Conservation (phyloP, 2,888 invertebrate genomes). For the Papilio elwesi region DNA sequence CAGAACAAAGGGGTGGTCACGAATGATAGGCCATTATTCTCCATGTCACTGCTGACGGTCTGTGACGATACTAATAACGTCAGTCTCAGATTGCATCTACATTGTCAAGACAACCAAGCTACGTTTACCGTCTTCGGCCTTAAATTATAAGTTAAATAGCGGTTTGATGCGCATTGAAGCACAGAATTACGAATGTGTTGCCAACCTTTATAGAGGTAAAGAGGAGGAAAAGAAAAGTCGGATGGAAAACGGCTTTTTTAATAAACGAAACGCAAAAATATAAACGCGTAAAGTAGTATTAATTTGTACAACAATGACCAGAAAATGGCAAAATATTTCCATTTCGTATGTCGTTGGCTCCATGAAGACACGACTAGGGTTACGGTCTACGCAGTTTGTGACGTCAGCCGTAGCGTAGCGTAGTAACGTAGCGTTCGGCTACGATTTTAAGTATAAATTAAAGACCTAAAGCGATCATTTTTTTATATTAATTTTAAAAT, state of each 20-base stretch:
- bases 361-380: not conserved
- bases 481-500: no score
- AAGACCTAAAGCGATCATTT: no score
- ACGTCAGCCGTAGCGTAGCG: conserved; percentile 4
- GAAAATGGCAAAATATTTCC: not conserved
- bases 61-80: conserved; percentile 9
- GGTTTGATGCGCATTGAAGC: no score
- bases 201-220: no score
- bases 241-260: no score
- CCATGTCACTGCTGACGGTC: not conserved
- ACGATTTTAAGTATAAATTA: not conserved
- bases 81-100: conserved; percentile 10
- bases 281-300: no score
- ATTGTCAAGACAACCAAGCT: not conserved
- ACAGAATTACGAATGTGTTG: no score
- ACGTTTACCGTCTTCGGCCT: not conserved
- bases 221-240: no score
- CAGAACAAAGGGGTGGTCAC: conserved; percentile 24
- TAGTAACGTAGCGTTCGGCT: no score
- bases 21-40: conserved; percentile 29
- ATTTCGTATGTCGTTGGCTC: not conserved
- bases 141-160: no score
- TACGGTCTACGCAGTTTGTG: not conserved
- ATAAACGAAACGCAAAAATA: no score
- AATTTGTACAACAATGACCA: not conserved